phyloP scores from a whole-genome alignment of 2,797 vertebrate species.

The Paratrypauchen microcephalus region DNA sequence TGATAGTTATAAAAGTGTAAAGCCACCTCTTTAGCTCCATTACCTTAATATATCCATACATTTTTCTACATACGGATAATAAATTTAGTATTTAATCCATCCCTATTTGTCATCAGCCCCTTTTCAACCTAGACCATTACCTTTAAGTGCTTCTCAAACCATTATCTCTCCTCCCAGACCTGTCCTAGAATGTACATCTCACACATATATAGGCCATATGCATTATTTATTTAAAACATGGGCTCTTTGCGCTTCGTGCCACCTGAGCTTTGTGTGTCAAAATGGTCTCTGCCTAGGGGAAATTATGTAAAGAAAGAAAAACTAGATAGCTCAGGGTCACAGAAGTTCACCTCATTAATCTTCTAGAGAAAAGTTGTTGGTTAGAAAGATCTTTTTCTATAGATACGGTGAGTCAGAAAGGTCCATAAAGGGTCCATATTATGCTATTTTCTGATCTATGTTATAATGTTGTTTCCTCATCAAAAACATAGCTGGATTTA shows the following conservation, averaged over 20 bases:
- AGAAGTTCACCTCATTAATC: background rate
- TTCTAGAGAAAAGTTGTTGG: background rate
- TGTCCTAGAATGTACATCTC: conserved; percentile 7
- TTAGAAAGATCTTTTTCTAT: background rate
- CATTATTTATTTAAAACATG: conserved; percentile 36
- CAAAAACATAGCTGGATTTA: no score
- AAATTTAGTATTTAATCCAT: background rate
- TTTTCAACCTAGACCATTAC: background rate
- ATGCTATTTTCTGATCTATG: no score
- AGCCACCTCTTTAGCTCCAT: no score
- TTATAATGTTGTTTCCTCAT: no score
- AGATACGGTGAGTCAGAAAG: background rate
- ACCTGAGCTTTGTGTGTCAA: conserved; percentile 3
- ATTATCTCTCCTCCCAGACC: background rate
- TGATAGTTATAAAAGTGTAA: no score
- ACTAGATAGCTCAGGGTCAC: background rate
- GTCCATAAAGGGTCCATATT: background rate
- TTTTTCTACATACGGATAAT: background rate
- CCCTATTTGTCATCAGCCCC: background rate
- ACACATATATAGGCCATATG: conserved; percentile 10
- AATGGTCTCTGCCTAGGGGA: conserved; percentile 17
- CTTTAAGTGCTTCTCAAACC: background rate
- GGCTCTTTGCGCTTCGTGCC: conserved; percentile 8
- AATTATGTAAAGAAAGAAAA: conserved; percentile 24
- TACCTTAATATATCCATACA: no score